Conservation (phyloP, 2,113 vertebrate species). For the Lophotis ruficrista region DNA sequence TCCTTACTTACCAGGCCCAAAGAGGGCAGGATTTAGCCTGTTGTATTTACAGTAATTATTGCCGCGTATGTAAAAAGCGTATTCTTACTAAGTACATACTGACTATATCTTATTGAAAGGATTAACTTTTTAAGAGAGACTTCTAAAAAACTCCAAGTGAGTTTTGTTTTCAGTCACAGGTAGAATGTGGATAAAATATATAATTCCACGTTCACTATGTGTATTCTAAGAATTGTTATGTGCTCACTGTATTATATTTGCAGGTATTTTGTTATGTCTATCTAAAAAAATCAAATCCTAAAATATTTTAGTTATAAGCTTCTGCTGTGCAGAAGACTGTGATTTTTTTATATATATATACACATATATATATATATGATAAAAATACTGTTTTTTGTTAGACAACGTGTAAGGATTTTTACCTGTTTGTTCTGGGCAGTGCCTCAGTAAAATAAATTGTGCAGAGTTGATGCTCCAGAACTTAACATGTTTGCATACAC, state of each 20-base stretch:
- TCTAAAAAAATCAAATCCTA: constrained; percentile 59
- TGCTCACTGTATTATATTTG: constrained; percentile 67
- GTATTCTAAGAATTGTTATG: constrained; percentile 53
- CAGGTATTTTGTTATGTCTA: constrained; percentile 76
- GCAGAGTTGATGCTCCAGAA: constrained; percentile 59
- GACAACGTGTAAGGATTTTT: constrained; percentile 73
- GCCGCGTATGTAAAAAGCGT: neutral
- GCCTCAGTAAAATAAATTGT: constrained; percentile 63
- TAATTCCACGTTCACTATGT: constrained; percentile 60
- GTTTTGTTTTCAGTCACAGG: constrained; percentile 33
- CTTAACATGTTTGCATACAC: constrained; percentile 65
- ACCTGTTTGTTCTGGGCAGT: constrained; percentile 72
- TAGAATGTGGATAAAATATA: constrained; percentile 37
- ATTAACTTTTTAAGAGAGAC: constrained; percentile 40
- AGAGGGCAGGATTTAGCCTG: neutral
- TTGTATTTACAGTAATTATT: constrained; percentile 21
- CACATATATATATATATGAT: constrained; percentile 16
- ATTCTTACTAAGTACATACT: neutral
- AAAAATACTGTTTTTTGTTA: constrained; percentile 74
- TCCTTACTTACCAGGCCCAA: neutral
- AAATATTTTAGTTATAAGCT: constrained; percentile 75
- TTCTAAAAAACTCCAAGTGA: constrained; percentile 1
- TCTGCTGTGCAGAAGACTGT: constrained; percentile 82
- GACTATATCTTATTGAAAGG: constrained; percentile 16
- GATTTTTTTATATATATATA: constrained; percentile 70